Evolutionary conservation across 2,888 invertebrate genomes (phyloP).

Genomic region (Lydus trimaculatus): DNA sequence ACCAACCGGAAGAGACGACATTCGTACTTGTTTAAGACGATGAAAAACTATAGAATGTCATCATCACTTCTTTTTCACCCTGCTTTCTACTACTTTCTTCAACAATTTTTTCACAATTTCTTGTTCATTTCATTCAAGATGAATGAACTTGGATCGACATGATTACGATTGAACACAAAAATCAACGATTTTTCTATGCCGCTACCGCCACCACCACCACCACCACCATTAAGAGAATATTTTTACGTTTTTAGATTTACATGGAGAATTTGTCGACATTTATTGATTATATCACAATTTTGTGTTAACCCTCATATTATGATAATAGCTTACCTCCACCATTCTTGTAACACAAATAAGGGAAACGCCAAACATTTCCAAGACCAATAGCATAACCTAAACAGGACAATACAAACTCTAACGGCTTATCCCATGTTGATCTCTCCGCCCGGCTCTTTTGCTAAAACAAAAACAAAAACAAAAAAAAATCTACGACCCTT

Average conservation of each 20-base stretch:
- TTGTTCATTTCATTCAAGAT: background rate
- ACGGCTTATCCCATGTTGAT: constrained; percentile 68
- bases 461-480: background rate
- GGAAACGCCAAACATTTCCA: constrained; percentile 83
- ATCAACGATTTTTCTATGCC: background rate
- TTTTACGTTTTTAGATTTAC: background rate
- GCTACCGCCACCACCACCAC: too few species aligned
- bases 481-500: too few species aligned
- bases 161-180: background rate
- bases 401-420: constrained; percentile 80
- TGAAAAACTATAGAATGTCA: constrained; percentile 13
- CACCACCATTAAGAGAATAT: background rate
- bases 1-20: constrained; percentile 17
- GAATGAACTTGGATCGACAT: background rate
- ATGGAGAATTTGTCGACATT: too few species aligned
- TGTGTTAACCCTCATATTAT: too few species aligned
- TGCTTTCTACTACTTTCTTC: background rate
- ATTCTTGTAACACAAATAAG: constrained; percentile 79
- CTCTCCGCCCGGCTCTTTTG: constrained; percentile 47
- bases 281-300: too few species aligned
- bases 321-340: constrained; percentile 72
- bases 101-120: background rate
- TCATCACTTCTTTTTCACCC: background rate
- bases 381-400: constrained; percentile 80
- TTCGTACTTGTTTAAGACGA: constrained; percentile 10